Evolutionary conservation across 2,888 invertebrate species (phyloP), one percentile per base, ranked within the genome.

Genomic region (Piscicola geometra): DNA sequence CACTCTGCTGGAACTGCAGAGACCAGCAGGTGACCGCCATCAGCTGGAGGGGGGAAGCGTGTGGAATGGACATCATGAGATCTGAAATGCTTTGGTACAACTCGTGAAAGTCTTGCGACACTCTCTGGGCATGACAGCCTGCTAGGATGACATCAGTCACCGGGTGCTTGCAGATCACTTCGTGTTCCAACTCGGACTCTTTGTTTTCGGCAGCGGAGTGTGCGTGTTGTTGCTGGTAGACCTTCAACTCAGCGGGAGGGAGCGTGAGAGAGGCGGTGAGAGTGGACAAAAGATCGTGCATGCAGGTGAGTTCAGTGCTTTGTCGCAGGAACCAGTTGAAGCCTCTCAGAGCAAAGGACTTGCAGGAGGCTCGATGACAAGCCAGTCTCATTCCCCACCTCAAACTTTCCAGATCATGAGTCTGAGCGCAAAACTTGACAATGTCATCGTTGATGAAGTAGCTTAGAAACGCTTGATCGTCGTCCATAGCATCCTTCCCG

Each of bases 281-380:
- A 92, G 94, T 95, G 97, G 97, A 97, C 84, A 98, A 89, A 15
- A 97, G 88, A 86, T 98, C 97, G 82, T 97, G 96, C 30, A 98
- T 89, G 83, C 93, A 92, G 2, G 91, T 90, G 1, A 94, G 92
- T 84, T 94, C 94, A 0, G 94, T 94, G 0, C 94, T 92, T 74
- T 92, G 93, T 73, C 94, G 89, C 68, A 98, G 86, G 32, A 99
- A 86, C 98, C 98, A 99, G 84, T 96, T 96, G 80, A 97, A 88
- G 0, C 95, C 94, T 89, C 91, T 82, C 92, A 86, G 92, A 90
- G 81, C 94, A 92, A 78, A 94, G 86, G 82, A 93, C 90, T 88
- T 82, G 80, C 88, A 89, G 0, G 88, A 87, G 1, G 89, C 88
- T 81, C 89, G 88, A 73, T 88, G 88, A 0, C 97, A 87, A 0